phyloP scores from a whole-genome alignment of 1,140 invertebrate genomes.

The Brachionus sp. region DNA sequence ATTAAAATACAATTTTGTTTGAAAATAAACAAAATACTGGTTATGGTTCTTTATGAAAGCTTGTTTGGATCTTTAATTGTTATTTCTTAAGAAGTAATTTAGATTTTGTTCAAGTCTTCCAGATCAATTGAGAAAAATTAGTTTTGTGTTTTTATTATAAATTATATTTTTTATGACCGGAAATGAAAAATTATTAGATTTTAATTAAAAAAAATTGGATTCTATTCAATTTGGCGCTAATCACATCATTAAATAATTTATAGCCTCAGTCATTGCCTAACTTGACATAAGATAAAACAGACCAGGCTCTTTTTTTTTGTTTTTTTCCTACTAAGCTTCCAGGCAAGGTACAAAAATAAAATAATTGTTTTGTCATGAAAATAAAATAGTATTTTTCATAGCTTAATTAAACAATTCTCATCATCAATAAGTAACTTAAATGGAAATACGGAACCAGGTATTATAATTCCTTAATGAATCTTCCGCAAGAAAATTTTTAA shows the following conservation, averaged over 20 bases:
- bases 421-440: background rate
- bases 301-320: background rate
- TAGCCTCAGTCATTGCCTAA: background rate
- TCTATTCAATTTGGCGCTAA: background rate
- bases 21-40: background rate
- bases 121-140: background rate
- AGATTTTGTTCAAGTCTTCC: background rate
- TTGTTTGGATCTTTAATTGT: background rate
- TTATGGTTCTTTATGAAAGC: background rate
- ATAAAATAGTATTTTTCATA: background rate
- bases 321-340: background rate
- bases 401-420: slow-evolving; percentile 4
- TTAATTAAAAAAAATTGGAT: background rate
- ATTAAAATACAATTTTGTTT: background rate
- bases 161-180: background rate
- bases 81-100: background rate
- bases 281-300: background rate
- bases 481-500: background rate
- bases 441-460: background rate
- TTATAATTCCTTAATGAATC: background rate
- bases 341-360: background rate
- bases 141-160: background rate
- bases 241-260: background rate
- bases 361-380: background rate
- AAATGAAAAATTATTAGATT: background rate